phyloP scores from a whole-genome alignment of 2,888 invertebrate genomes.

The Galerucella pusilla region DNA sequence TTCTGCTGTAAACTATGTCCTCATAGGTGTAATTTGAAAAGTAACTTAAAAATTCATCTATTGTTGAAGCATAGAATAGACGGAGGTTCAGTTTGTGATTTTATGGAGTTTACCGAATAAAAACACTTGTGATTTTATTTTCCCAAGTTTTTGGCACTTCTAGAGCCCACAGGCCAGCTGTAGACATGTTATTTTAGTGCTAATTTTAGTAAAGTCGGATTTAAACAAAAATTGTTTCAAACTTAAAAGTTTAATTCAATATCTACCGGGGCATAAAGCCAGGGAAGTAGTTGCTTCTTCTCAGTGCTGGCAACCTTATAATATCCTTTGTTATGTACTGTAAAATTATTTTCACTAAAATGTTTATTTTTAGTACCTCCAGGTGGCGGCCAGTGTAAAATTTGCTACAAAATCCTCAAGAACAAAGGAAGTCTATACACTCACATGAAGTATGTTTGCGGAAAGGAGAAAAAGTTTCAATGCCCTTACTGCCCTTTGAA shows the following conservation, averaged over 20 bases:
- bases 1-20: conserved; percentile 52
- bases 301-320: too few relatives aligned
- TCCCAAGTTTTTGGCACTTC: too few relatives aligned
- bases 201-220: too few relatives aligned
- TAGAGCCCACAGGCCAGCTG: too few relatives aligned
- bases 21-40: conserved; percentile 49
- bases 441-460: conserved; percentile 44
- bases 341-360: neutral
- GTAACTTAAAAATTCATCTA: conserved; percentile 50
- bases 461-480: conserved; percentile 61
- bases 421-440: conserved; percentile 34
- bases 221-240: too few relatives aligned
- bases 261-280: too few relatives aligned
- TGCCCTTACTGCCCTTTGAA: conserved; percentile 62
- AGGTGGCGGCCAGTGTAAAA: conserved; percentile 34
- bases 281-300: too few relatives aligned
- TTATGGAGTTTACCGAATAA: conserved; percentile 17
- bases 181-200: too few relatives aligned
- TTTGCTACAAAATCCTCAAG: conserved; percentile 28
- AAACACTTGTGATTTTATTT: too few relatives aligned
- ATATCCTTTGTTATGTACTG: too few relatives aligned
- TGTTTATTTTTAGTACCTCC: conserved; percentile 30
- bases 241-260: too few relatives aligned
- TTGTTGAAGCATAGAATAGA: conserved; percentile 50
- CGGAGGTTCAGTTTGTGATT: conserved; percentile 24